These are phyloP conservation scores for Papilio dardanus DNA, from an alignment of 1,140 invertebrate genomes.

Conservation along the genomic window DNA sequence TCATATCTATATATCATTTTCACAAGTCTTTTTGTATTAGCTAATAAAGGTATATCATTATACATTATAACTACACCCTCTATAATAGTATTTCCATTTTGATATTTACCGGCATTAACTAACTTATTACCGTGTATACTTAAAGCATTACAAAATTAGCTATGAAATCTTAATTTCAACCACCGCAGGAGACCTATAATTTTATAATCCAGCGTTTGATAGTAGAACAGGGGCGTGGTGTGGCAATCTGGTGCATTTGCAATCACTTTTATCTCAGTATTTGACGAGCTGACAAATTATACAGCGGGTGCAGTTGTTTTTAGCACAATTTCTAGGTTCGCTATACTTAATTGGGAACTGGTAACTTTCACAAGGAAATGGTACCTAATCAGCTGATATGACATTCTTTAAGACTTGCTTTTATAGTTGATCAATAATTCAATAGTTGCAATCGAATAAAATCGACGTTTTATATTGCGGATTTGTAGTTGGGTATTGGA, in stretches of 20 bases:
- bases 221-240: slow-evolving; percentile 8
- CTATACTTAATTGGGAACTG: slow-evolving; percentile 43
- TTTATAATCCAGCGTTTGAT: slow-evolving; percentile 14
- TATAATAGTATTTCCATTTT: background rate
- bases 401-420: slow-evolving; percentile 34
- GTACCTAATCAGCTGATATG: slow-evolving; percentile 37
- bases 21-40: background rate
- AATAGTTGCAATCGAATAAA: slow-evolving; percentile 31
- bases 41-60: background rate
- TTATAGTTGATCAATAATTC: slow-evolving; percentile 33
- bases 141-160: background rate
- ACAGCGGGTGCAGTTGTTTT: slow-evolving; percentile 43
- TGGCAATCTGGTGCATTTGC: slow-evolving; percentile 9
- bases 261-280: slow-evolving; percentile 49
- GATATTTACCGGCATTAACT: background rate
- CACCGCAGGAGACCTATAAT: background rate
- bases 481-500: slow-evolving; percentile 23
- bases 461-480: slow-evolving; percentile 1
- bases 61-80: too few relatives aligned
- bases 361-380: slow-evolving; percentile 45
- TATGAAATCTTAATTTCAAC: slow-evolving; percentile 15
- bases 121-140: background rate
- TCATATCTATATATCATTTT: too few relatives aligned
- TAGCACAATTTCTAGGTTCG: slow-evolving; percentile 48
- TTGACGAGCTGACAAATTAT: slow-evolving; percentile 60